Evolutionary conservation across 2,888 invertebrate species (phyloP), one percentile per base, ranked within the genome.

Genomic region (Chloroclystis v-ata): DNA sequence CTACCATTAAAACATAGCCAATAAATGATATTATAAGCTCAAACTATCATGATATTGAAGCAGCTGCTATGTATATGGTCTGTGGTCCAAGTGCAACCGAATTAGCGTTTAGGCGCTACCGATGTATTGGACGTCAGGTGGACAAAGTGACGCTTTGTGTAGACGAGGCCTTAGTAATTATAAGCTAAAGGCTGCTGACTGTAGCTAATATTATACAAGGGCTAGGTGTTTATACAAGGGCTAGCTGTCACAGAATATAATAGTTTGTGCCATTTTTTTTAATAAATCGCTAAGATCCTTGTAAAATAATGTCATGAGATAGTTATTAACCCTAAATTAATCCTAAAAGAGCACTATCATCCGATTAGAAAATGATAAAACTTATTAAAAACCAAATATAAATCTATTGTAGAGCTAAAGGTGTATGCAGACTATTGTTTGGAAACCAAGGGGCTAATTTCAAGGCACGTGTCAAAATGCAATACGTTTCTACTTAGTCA

Each of bases 391-490:
- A 47, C 37, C 43, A 40, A 20, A 32, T 43, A 43, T 37, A 52
- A 47, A 45, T 48, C 47, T 33, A 49, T 50, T 39, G 28, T 48
- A 12, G 28, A 13, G 11, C 16, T 41, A 46, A 53, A 53, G 53
- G 53, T 57, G 43, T 28, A 16, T 13, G 30, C 40, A 20, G 43
- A 35, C 39, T 13, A 42, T 50, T 49, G 43, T 53, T 43, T 37
- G 47, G 41, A 50, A 43, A 43, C 49, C 55, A 49, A 49, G 42
- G 46, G 55, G 54, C 56, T 54, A 56, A 56, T 52, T 54, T 52
- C 43, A 28, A 1, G 50, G 43, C 61, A 59, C 61, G 61, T 60
- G 61, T 52, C 58, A 52, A 56, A 54, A 47, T 56, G 12, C 13
- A 46, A 50, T 46, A 49, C 42, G 43, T 49, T 46, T 45, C 41